phyloP scores from a whole-genome alignment of 35 echinoderm and acorn worm species.

The Patiria miniata region DNA sequence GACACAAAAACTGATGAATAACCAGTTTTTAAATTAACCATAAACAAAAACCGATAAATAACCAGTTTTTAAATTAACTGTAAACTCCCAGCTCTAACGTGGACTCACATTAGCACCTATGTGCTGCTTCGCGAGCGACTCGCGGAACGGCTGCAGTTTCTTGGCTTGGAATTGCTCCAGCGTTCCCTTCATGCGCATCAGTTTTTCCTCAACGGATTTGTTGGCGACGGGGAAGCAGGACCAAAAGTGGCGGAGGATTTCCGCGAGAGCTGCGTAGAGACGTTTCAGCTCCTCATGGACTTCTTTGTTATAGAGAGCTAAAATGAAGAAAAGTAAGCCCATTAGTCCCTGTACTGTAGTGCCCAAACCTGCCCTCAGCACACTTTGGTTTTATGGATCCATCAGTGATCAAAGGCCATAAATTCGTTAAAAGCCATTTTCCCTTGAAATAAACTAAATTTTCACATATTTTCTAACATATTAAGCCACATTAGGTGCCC shows the following conservation, averaged over 20 bases:
- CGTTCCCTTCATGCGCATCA: constrained; percentile 92
- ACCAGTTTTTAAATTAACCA: no score
- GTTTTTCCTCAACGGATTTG: constrained; percentile 82
- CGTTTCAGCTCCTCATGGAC: constrained; percentile 80
- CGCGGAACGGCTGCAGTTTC: constrained; percentile 87
- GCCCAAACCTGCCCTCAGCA: no score
- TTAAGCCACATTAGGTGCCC: no score
- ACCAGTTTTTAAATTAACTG: background rate
- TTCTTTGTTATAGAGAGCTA: constrained; percentile 84
- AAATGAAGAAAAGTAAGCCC: background rate
- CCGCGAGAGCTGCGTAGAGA: constrained; percentile 69
- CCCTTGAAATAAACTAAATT: no score
- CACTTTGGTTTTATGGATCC: no score
- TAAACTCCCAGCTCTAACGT: background rate
- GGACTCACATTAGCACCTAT: constrained; percentile 78
- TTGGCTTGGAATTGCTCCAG: constrained; percentile 86
- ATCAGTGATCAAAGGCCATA: no score
- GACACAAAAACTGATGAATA: no score
- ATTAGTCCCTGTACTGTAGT: no score
- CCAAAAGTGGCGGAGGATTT: constrained; percentile 89
- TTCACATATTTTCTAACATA: no score
- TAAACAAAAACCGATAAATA: no score
- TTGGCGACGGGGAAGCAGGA: constrained; percentile 81
- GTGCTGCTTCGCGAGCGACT: constrained; percentile 69
- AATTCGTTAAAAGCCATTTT: no score